Base-by-base conservation (phyloP, 2,113 vertebrate genomes). In the Montifringilla adamsi region DNA sequence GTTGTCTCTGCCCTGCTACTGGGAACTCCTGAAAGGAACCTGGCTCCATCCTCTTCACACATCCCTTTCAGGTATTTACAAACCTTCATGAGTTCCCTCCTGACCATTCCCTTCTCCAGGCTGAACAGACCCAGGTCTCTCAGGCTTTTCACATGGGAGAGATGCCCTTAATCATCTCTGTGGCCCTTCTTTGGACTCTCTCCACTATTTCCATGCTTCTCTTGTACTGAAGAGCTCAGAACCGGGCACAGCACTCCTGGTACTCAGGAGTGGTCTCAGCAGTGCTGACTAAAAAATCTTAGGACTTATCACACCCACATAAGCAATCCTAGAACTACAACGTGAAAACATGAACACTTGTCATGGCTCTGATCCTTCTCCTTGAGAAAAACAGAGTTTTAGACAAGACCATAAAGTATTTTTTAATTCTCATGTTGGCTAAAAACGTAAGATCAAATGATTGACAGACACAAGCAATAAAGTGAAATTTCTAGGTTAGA, bases 1-100 rank as follows among this genome's bases (percentile, higher is more conserved):
- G 8, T 20, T 70, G 7, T 20, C 14, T 84, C 22, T 46, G 49
- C 22, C 21, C 27, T 62, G 12, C n/a, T 18, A 30, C 10, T 17
- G 18, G 18, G 6, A 39, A 33, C 15, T 35, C 69, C 8, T 27
- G 44, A 37, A 63, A 69, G 43, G 3, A 80, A 4, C 14, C 37
- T 41, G 31, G 2, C 31, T 83, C 30, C 8, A 7, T 44, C 13
- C 7, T 60, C 10, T 73, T 59, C 1, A 0, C 7, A 33, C 4
- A 1, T 70, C 9, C 6, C 3, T 56, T 81, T 74, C 44, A 74
- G 15, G 4, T 64, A 41, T 46, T 91, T 64, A 46, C 5, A 77
- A 44, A 80, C 11, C 8, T 46, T 74, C 15, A 23, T 31, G 31
- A 26, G 5, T 39, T 56, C 6, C 4, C 10, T 19, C 17, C 9